phyloP scores from a whole-genome alignment of 2,113 vertebrate species.

The Hydrochoerus hydrochaeris region DNA sequence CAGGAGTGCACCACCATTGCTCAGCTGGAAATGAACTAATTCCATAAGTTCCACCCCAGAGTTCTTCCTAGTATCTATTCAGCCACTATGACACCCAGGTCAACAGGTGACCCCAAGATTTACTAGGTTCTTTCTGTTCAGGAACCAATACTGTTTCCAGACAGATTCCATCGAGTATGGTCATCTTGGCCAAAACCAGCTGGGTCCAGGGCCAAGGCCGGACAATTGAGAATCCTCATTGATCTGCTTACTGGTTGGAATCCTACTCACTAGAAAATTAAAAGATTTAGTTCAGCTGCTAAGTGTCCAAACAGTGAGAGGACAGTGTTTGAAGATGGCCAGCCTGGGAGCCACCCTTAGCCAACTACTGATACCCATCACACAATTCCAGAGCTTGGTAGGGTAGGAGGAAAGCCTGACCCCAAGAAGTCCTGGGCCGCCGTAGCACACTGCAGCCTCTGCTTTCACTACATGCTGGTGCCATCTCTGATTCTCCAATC shows the following conservation, averaged over 20 bases:
- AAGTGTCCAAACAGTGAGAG: background rate
- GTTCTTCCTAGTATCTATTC: background rate
- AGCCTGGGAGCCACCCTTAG: background rate
- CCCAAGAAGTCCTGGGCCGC: background rate
- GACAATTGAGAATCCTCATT: background rate
- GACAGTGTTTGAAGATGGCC: background rate
- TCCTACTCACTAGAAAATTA: background rate
- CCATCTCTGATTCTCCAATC: background rate
- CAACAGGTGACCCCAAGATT: background rate
- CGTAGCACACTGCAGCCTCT: background rate
- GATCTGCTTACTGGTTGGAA: background rate
- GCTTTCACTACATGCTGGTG: background rate
- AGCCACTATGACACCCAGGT: background rate
- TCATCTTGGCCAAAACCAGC: conserved; percentile 37
- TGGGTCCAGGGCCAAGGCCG: background rate
- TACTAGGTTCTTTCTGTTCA: background rate
- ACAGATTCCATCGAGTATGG: background rate
- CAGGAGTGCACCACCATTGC: background rate
- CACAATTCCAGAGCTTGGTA: background rate
- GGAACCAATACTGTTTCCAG: background rate
- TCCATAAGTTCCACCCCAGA: background rate
- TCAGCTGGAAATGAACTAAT: background rate
- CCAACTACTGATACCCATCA: background rate
- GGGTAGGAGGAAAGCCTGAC: background rate
- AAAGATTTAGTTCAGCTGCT: background rate